These are phyloP conservation scores for Orchesellides sinensis DNA, from an alignment of 2,888 invertebrate species.

Conservation along the genomic window DNA sequence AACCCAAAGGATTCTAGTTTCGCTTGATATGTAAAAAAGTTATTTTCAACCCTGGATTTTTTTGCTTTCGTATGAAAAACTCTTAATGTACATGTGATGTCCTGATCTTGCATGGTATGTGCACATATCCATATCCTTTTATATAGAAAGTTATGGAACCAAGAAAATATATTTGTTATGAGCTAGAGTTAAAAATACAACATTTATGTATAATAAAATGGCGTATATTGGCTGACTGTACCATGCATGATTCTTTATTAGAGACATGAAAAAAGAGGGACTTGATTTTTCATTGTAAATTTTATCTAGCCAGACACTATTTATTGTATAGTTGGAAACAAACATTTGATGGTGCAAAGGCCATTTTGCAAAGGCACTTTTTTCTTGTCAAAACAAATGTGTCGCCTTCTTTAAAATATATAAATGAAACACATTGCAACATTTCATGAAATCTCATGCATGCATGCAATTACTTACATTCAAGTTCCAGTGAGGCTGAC, in stretches of 20 bases:
- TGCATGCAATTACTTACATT: no score
- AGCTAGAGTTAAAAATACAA: no score
- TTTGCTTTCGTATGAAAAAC: conserved; percentile 1
- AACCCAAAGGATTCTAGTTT: conserved; percentile 8
- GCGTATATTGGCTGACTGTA: neutral
- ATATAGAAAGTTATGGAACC: no score
- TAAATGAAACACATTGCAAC: no score
- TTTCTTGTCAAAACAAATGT: no score
- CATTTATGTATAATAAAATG: neutral
- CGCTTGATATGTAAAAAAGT: conserved; percentile 27
- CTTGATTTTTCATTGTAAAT: conserved; percentile 16
- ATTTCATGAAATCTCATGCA: no score
- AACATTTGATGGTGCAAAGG: no score
- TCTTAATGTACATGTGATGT: neutral
- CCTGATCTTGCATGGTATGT: conserved; percentile 4
- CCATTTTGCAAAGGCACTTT: no score
- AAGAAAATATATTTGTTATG: no score
- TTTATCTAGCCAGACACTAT: conserved; percentile 19
- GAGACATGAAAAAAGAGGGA: neutral
- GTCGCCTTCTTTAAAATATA: no score
- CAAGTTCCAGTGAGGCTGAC: no score
- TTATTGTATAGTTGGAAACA: neutral
- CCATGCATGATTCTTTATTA: neutral
- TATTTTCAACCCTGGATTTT: conserved; percentile 9
- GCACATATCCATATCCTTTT: no score